Evolutionary conservation across 2,888 invertebrate species (phyloP), one percentile per base, ranked within the genome.

Genomic region (Hyalella azteca): DNA sequence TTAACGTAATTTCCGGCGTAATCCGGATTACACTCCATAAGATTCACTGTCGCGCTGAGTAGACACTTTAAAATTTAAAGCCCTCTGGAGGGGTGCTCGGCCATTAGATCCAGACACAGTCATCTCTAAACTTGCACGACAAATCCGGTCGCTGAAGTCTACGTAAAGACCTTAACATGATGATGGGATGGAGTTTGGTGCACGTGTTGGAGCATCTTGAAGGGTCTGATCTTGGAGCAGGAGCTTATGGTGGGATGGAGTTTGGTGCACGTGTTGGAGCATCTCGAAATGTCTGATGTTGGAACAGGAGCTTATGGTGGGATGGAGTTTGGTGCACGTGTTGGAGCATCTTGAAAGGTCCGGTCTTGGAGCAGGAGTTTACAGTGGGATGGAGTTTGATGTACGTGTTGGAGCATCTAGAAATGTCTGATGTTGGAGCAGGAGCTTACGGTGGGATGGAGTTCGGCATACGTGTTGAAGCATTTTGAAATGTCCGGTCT

Each of bases 91-190:
- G 26, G 26, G 54, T 22, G 9, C 13, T 29, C 26, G 26, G 4
- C 36, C 36, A 32, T 36, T 29, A 19, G 66, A 66, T 66, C 36
- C 39, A 36, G 19, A 66, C 66, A 32, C 32, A 29, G 36, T 36
- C 66, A 36, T 66, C 66, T 32, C 66, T 59, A 59, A 66, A 66
- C 66, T 66, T 66, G 13, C 2, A 36, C 66, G 66, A 66, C 66
- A 66, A 66, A 66, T 66, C 66, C 66, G n/a, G n/a, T 36, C 66
- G 36, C 36, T 66, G 66, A 66, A 36, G 66, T 66, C 36, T 29
- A n/a, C 36, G 66, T 66, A 66, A 66, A 66, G 66, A 36, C 66
- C 66, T 66, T 66, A 66, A 36, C 66, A 36, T 36, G 7, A 66
- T 66, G 36, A 66, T 66, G 66, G 32, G 66, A n/a, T 36, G 36